Evolutionary conservation across 2,888 invertebrate genomes (phyloP), one percentile per base, ranked within the genome.

Genomic region (Dicranocentrus wangi): DNA sequence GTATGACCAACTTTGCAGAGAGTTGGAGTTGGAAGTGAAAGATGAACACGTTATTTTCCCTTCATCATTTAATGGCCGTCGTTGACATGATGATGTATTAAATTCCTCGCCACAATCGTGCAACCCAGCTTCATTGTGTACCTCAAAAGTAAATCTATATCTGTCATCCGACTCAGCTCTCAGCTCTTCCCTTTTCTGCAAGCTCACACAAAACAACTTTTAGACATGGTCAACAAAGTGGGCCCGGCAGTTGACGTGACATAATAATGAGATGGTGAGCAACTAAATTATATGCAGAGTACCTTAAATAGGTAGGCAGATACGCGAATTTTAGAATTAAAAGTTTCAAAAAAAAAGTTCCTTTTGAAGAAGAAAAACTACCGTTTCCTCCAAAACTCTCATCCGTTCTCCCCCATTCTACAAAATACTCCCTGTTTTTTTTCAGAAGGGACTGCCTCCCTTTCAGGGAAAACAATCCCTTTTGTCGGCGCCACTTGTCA

Each of bases 151-250:
- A 65, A 66, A 10, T n/a, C 13, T 61, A 60, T 17, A 60, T 55
- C 55, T 60, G 60, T 28, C 60, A 60, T 60, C 10, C 17, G 13
- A 32, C 28, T 27, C 63, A 63, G 19, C 43, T 43, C n/a, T n/a
- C n/a, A n/a, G n/a, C n/a, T n/a, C n/a, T n/a, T n/a, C n/a, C n/a
- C n/a, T n/a, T 39, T 2, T 10, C n/a, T 63, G 28, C 51, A 68
- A 47, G 68, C 60, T 68, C 60, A 68, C 47, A 75, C 39, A 28
- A n/a, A 43, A 60, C 19, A 60, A n/a, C n/a, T n/a, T n/a, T 76
- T 76, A 76, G 76, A 43, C 66, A 68, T 68, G 76, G 76, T 76
- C 76, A 76, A 55, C 76, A 28, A 47, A 43, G 76, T 60, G 76
- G 68, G 43, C 51, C 10, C 25, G 47, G 42, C 17, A 75, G 53